phyloP scores from a whole-genome alignment of 2,888 invertebrate genomes.

The Sphaerophoria taeniata region DNA sequence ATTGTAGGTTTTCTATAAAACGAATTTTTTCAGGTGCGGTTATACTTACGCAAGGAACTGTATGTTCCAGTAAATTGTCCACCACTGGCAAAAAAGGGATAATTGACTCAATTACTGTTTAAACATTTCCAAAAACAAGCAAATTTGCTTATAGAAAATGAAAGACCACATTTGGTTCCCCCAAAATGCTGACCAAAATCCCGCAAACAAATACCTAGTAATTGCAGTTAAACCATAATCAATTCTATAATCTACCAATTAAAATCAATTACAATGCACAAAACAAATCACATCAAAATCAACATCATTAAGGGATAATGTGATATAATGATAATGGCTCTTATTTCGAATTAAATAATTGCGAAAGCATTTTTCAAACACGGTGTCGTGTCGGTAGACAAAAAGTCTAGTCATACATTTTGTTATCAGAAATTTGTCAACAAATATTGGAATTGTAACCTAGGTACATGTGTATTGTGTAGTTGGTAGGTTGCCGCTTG shows the following conservation, averaged over 20 bases:
- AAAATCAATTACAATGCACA: slow-evolving; percentile 21
- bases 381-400: slow-evolving; percentile 2
- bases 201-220: background rate
- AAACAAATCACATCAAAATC: background rate
- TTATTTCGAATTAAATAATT: slow-evolving; percentile 3
- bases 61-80: too few species aligned
- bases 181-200: background rate
- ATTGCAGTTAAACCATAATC: slow-evolving; percentile 7
- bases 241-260: slow-evolving; percentile 15
- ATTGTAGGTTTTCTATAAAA: too few species aligned
- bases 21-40: too few species aligned
- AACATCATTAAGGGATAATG: slow-evolving; percentile 8
- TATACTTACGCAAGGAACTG: too few species aligned
- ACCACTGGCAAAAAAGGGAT: too few species aligned
- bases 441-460: too few species aligned
- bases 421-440: background rate
- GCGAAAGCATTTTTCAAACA: background rate
- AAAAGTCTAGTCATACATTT: background rate
- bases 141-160: too few species aligned
- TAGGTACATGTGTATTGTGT: too few species aligned
- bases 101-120: too few species aligned
- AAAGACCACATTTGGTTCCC: background rate
- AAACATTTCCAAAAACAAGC: too few species aligned
- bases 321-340: slow-evolving; percentile 19
- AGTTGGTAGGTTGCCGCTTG: too few species aligned